Evolutionary conservation across 2,797 vertebrate genomes (phyloP).

Genomic region (Catamblyrhynchus diadema): DNA sequence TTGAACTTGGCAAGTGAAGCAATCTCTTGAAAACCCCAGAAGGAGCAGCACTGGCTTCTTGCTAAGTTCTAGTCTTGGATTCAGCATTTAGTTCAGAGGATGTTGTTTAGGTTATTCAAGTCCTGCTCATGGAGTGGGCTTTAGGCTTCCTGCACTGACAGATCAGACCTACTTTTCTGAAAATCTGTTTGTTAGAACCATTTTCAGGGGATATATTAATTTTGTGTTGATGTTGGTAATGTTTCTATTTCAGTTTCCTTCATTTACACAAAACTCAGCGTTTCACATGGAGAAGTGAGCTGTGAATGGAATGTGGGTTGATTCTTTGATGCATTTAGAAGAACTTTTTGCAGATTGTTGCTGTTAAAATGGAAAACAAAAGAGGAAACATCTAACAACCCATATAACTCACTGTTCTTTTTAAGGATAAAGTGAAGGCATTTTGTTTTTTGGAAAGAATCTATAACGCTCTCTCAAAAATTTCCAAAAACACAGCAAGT

Average conservation of each 20-base stretch:
- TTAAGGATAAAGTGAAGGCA: neutral
- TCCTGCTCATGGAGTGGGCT: neutral
- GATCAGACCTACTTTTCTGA: neutral
- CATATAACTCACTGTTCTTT: neutral
- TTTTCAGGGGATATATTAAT: neutral
- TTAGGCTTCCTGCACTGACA: neutral
- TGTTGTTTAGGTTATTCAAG: neutral
- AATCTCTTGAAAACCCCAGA: neutral
- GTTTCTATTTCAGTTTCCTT: neutral
- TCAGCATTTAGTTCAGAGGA: neutral
- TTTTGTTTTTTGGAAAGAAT: neutral
- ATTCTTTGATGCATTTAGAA: neutral
- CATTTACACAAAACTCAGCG: neutral
- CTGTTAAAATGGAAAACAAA: neutral
- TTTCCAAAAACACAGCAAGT: neutral
- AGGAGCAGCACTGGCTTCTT: neutral
- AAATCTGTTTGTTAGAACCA: neutral
- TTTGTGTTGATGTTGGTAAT: neutral
- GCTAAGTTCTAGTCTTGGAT: neutral
- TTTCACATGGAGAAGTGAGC: neutral
- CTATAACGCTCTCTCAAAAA: neutral
- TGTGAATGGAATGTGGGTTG: neutral
- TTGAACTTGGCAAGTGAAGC: neutral
- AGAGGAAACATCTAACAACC: neutral
- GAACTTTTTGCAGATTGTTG: neutral